Evolutionary conservation across 2,888 invertebrate genomes (phyloP).

Genomic region (Patella pellucida): DNA sequence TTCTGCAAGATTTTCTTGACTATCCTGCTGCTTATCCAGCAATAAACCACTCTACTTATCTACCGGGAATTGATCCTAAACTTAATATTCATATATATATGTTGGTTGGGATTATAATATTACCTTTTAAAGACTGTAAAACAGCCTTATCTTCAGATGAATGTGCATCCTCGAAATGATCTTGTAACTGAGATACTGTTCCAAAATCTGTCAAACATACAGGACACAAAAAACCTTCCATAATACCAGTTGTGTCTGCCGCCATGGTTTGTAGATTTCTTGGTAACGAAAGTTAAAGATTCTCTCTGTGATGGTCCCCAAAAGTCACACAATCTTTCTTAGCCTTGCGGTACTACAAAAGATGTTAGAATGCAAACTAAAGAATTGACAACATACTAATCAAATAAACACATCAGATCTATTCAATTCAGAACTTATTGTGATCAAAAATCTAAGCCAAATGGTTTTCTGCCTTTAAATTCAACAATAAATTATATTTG

Average conservation of each 20-base stretch:
- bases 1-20: not conserved
- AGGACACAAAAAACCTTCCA: slow-evolving; percentile 95
- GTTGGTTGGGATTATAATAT: not conserved
- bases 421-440: too few relatives aligned
- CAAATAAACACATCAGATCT: too few relatives aligned
- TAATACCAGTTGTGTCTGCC: slow-evolving; percentile 49
- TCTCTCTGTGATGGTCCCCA: too few relatives aligned
- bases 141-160: slow-evolving; percentile 74
- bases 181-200: slow-evolving; percentile 84
- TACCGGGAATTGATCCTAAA: not conserved
- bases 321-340: too few relatives aligned
- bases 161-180: slow-evolving; percentile 91
- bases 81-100: not conserved
- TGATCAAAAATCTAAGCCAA: too few relatives aligned
- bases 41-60: too few relatives aligned
- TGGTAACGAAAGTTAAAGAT: too few relatives aligned
- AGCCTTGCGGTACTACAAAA: too few relatives aligned
- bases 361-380: too few relatives aligned
- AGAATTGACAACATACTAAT: too few relatives aligned
- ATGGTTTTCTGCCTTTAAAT: too few relatives aligned
- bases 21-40: not conserved
- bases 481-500: too few relatives aligned
- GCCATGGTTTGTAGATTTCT: slow-evolving; percentile 34
- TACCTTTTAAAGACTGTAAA: slow-evolving; percentile 71
- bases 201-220: slow-evolving; percentile 92